These are phyloP conservation scores for Odontomyia ornata DNA, from an alignment of 2,888 invertebrate species.

Conservation along the genomic window DNA sequence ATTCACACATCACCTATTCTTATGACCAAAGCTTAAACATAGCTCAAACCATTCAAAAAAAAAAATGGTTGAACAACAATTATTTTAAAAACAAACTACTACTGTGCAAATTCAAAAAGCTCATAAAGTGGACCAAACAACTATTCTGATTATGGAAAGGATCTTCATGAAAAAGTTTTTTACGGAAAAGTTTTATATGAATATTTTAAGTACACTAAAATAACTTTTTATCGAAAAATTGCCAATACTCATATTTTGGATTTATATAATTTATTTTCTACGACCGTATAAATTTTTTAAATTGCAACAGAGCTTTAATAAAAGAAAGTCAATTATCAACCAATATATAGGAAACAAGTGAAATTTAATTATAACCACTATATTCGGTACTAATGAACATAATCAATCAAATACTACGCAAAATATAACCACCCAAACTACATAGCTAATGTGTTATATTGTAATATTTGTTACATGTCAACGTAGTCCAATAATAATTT, in stretches of 20 bases:
- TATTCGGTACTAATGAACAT: no score
- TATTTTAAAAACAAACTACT: neutral
- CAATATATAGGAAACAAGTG: conserved; percentile 41
- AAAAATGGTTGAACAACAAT: neutral
- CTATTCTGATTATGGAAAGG: neutral
- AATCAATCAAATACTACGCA: no score
- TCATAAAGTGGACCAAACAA: conserved; percentile 31
- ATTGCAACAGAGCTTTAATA: conserved; percentile 32
- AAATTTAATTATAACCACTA: conserved; percentile 4
- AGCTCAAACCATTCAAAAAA: neutral
- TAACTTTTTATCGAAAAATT: conserved; percentile 36
- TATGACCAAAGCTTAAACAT: conserved; percentile 46
- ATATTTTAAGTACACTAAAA: neutral
- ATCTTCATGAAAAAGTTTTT: neutral
- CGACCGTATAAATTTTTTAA: neutral
- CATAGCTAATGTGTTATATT: conserved; percentile 11
- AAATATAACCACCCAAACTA: neutral
- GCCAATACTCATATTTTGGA: conserved; percentile 38
- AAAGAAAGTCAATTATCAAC: neutral
- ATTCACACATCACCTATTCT: conserved; percentile 46
- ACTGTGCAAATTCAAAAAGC: neutral
- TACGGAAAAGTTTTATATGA: no score
- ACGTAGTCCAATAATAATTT: conserved; percentile 43
- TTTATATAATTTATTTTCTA: neutral
- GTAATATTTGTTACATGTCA: conserved; percentile 12